phyloP scores from a whole-genome alignment of 2,888 invertebrate genomes.

The Frankliniella fusca region DNA sequence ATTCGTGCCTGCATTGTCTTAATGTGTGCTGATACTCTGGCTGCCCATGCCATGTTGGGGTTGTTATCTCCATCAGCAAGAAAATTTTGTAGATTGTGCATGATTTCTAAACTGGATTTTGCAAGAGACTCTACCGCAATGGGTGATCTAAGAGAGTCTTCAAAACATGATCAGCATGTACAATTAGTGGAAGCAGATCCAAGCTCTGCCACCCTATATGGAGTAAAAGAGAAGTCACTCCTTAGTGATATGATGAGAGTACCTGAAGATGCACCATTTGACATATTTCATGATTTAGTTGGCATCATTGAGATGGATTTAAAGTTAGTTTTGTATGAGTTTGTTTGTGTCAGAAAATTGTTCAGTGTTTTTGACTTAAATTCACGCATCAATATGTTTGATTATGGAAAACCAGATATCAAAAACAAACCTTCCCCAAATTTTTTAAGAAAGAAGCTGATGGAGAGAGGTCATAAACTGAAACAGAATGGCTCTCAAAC shows the following conservation, averaged over 20 bases:
- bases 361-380: neutral
- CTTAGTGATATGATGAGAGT: neutral
- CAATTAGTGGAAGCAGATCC: neutral
- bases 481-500: neutral
- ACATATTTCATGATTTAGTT: neutral
- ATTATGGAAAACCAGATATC: neutral
- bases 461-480: neutral
- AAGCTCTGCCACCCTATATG: neutral
- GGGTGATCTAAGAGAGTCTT: neutral
- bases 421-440: neutral
- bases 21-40: neutral
- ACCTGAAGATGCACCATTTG: neutral
- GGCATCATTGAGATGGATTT: neutral
- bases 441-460: neutral
- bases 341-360: neutral
- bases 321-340: neutral
- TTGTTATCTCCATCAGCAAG: neutral
- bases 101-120: neutral
- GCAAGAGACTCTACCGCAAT: neutral
- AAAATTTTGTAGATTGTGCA: neutral
- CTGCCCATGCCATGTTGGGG: neutral
- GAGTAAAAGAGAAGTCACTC: neutral
- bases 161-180: neutral
- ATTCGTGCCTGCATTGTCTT: neutral
- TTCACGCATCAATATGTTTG: neutral